Percentiles rank a stretch among this genome's conserved stretches.
Conservation (phyloP, 2,113 vertebrate species). For the Heliornis fulica region DNA sequence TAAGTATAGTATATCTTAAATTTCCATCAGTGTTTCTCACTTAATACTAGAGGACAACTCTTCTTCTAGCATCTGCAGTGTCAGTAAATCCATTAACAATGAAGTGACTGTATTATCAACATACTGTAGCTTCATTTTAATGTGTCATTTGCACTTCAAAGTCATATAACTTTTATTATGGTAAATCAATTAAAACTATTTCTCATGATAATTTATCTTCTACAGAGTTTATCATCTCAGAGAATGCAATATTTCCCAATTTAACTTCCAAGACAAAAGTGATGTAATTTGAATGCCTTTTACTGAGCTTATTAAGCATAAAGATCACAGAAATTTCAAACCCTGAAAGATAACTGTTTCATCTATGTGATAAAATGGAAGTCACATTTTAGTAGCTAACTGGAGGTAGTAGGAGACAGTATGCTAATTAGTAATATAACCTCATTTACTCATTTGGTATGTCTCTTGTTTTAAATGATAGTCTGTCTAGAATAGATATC, state of each 20-base stretch:
- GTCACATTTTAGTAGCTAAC: constrained; percentile 72
- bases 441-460: constrained; percentile 77
- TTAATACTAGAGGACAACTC: constrained; percentile 71
- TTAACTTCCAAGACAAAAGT: constrained; percentile 84
- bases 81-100: constrained; percentile 83
- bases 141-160: constrained; percentile 87
- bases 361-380: constrained; percentile 82
- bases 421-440: constrained; percentile 81
- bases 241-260: constrained; percentile 83
- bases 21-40: constrained; percentile 69
- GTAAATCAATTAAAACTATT: constrained; percentile 87
- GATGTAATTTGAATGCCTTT: constrained; percentile 84
- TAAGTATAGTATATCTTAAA: constrained; percentile 62
- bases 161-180: constrained; percentile 84
- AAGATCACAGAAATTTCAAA: constrained; percentile 85
- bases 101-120: constrained; percentile 81
- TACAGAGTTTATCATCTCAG: constrained; percentile 80
- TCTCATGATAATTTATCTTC: constrained; percentile 86
- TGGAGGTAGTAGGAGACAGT: constrained; percentile 74
- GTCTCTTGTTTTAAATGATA: constrained; percentile 70
- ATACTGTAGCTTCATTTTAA: constrained; percentile 83
- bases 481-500: constrained; percentile 61
- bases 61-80: constrained; percentile 74
- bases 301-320: constrained; percentile 84
- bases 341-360: constrained; percentile 84